Conservation (phyloP, 1,140 invertebrate species). For the silkworm (Bombyx mori) region ASM3026992v2 NC_085127.1:13440501-13441000, state of each 20-base stretch:
- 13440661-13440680: slow-evolving; percentile 89
- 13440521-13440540: slow-evolving; percentile 74
- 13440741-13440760: neutral
- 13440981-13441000: slow-evolving; percentile 14
- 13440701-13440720: slow-evolving; percentile 46
- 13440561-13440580: slow-evolving; percentile 34
- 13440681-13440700: slow-evolving; percentile 83
- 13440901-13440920: too few species aligned
- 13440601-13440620: slow-evolving; percentile 69
- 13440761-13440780: neutral
- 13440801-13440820: slow-evolving; percentile 18
- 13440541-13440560: slow-evolving; percentile 72
- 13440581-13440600: slow-evolving; percentile 50
- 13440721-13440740: neutral
- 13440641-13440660: slow-evolving; percentile 87
- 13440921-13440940: too few species aligned
- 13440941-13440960: neutral
- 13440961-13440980: slow-evolving; percentile 7
- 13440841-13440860: slow-evolving; percentile 29
- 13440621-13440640: slow-evolving; percentile 87
- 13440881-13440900: slow-evolving; percentile 45
- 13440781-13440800: slow-evolving; percentile 45
- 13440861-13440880: slow-evolving; percentile 41
- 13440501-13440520: slow-evolving; percentile 39
- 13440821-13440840: slow-evolving; percentile 38